Conservation (phyloP, 2,113 vertebrate species). For the Fregetta grallaria region DNA sequence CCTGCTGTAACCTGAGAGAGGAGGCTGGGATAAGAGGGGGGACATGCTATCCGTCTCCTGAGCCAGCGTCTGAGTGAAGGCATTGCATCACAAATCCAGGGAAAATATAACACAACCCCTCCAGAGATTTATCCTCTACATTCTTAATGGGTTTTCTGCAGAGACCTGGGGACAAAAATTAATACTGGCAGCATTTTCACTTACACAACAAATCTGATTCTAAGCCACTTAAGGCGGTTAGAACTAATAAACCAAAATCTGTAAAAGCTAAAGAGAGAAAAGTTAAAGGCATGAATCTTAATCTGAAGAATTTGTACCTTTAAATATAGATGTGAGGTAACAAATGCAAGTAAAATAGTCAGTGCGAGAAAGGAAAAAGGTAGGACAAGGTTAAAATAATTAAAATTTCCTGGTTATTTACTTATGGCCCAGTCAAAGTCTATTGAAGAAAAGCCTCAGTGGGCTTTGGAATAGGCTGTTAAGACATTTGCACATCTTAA, state of each 20-base stretch:
- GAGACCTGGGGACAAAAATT: not conserved
- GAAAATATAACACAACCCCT: not conserved
- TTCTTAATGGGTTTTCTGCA: not conserved
- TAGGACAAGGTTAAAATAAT: not conserved
- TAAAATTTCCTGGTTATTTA: conserved; percentile 12
- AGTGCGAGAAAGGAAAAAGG: not conserved
- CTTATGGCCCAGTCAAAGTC: not conserved
- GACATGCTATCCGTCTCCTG: not conserved
- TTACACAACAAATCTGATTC: not conserved
- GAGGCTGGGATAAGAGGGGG: not conserved
- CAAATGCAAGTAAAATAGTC: not conserved
- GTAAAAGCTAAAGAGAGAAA: not conserved
- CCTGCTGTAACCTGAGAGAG: not conserved
- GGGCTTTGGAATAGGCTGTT: conserved; percentile 29
- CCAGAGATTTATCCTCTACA: not conserved
- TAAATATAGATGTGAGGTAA: not conserved
- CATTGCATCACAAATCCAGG: not conserved
- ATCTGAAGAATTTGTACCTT: not conserved
- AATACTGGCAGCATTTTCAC: not conserved
- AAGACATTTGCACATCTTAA: conserved; percentile 52
- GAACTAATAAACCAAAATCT: not conserved
- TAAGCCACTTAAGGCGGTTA: not conserved
- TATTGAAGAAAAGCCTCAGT: not conserved
- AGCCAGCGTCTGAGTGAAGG: not conserved
- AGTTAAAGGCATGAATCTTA: not conserved